phyloP scores from a whole-genome alignment of 2,888 invertebrate species.

The Reticulitermes lucifugus region DNA sequence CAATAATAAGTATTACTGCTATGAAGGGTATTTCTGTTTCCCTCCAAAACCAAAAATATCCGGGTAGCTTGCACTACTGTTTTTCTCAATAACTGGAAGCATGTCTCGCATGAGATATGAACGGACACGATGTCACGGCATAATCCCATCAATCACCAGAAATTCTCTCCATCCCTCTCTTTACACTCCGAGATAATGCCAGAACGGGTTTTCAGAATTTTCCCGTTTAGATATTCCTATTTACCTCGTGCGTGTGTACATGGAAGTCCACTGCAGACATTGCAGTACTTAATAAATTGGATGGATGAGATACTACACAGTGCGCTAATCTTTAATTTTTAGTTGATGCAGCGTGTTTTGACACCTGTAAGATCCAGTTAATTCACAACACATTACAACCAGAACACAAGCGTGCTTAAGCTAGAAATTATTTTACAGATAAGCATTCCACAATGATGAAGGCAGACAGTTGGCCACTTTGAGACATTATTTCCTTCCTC shows the following conservation, averaged over 20 bases:
- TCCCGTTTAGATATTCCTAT: background rate
- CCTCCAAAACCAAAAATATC: too few relatives aligned
- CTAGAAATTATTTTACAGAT: too few relatives aligned
- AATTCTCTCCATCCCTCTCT: background rate
- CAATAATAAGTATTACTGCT: too few relatives aligned
- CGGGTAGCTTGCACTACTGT: background rate
- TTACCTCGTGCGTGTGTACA: background rate
- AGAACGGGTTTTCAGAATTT: background rate
- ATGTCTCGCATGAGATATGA: background rate
- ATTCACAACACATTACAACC: background rate
- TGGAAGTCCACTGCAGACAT: background rate
- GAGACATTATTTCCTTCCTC: too few relatives aligned
- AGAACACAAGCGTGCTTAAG: too few relatives aligned
- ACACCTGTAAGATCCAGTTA: background rate
- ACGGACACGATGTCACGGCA: background rate
- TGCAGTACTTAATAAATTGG: background rate
- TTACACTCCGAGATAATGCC: background rate
- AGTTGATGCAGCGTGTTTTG: background rate
- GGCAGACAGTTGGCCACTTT: too few relatives aligned
- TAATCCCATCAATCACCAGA: background rate
- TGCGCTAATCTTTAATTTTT: background rate
- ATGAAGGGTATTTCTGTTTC: too few relatives aligned
- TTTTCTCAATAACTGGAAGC: slow-evolving; percentile 1
- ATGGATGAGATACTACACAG: background rate
- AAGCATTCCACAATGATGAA: too few relatives aligned